phyloP scores from a whole-genome alignment of 37 sponge, comb jelly and placozoan genomes.

The Cliona cf. orientalis region DNA sequence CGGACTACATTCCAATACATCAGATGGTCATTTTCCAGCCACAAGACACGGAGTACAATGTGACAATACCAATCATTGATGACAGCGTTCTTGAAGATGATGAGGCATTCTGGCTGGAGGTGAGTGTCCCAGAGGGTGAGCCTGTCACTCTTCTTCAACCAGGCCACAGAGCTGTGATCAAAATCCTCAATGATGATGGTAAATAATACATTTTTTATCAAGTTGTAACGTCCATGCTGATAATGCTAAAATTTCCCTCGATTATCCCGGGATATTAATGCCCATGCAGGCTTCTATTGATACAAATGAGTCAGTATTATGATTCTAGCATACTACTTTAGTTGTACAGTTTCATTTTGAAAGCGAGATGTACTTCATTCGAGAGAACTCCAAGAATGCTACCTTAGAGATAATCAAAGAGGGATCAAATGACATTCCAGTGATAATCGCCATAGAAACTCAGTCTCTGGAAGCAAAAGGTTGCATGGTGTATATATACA shows the following conservation, averaged over 20 bases:
- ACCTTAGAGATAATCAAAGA: background rate
- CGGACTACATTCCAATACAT: background rate
- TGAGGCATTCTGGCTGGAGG: background rate
- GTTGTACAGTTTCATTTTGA: no score
- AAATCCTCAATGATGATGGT: background rate
- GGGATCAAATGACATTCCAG: background rate
- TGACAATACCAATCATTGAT: background rate
- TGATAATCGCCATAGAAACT: background rate
- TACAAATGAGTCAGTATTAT: no score
- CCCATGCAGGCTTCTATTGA: no score
- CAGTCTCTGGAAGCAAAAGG: background rate
- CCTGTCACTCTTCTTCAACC: background rate
- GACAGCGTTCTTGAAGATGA: background rate
- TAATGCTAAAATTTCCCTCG: no score
- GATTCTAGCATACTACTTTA: no score
- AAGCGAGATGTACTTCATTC: no score
- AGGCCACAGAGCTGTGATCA: background rate
- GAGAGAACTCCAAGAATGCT: background rate
- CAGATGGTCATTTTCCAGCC: background rate
- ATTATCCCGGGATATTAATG: no score
- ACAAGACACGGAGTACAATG: background rate
- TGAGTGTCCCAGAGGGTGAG: background rate
- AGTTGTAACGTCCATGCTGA: no score
- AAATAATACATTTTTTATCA: no score
- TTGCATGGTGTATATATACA: background rate